Percentiles rank a stretch among this genome's conserved stretches.
phyloP scores from a whole-genome alignment of 1,140 invertebrate species.

The Scaptomyza pallida region DNA sequence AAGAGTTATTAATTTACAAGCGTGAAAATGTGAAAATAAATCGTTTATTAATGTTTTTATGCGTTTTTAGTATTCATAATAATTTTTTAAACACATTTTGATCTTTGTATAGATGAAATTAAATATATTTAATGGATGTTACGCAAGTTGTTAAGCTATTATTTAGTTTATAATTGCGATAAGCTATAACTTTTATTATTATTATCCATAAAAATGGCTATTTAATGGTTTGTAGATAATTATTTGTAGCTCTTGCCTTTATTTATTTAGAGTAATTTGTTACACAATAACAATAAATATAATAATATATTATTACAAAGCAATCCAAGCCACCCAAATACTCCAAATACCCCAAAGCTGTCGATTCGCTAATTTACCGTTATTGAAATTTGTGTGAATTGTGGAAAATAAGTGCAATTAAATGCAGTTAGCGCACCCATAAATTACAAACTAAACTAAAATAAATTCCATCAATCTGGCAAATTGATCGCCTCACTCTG shows the following conservation, averaged over 20 bases:
- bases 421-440: slow-evolving; percentile 39
- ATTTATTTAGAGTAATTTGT: neutral
- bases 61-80: too few relatives aligned
- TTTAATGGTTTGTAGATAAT: neutral
- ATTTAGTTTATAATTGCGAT: too few relatives aligned
- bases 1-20: too few relatives aligned
- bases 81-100: too few relatives aligned
- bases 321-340: neutral
- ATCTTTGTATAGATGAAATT: too few relatives aligned
- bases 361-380: slow-evolving; percentile 42
- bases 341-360: slow-evolving; percentile 30
- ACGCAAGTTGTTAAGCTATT: too few relatives aligned
- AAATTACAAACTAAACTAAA: slow-evolving; percentile 55
- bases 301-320: slow-evolving; percentile 12
- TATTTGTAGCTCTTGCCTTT: neutral
- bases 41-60: too few relatives aligned
- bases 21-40: too few relatives aligned
- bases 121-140: too few relatives aligned
- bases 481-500: slow-evolving; percentile 39
- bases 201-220: too few relatives aligned
- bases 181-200: neutral
- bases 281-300: neutral
- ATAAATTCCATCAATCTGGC: slow-evolving; percentile 60
- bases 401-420: slow-evolving; percentile 69
- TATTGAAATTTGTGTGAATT: slow-evolving; percentile 51